Percentiles rank a stretch among this genome's conserved stretches.
phyloP scores from a whole-genome alignment of 1,140 invertebrate species.

The Drosophila lini region DNA sequence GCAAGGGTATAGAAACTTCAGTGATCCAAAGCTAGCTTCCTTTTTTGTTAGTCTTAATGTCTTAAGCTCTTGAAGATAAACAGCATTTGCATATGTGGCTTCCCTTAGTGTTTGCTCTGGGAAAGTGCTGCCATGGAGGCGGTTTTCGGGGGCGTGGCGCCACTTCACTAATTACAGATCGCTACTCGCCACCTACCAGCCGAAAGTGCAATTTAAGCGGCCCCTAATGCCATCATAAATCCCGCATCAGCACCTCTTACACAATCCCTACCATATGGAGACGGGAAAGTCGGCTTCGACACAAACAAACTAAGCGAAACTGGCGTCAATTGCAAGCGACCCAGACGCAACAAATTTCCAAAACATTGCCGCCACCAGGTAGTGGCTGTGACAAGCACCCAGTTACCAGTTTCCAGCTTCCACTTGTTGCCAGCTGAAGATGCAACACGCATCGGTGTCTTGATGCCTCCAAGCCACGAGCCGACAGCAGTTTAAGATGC shows the following conservation, averaged over 20 bases:
- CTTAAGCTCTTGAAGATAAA: neutral
- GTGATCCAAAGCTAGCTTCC: too few relatives aligned
- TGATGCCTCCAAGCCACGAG: neutral
- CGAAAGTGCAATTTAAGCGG: slow-evolving; percentile 33
- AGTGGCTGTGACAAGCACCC: slow-evolving; percentile 1
- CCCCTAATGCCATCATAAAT: slow-evolving; percentile 29
- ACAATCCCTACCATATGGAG: neutral
- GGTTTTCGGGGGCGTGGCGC: slow-evolving; percentile 11
- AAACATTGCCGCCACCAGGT: neutral
- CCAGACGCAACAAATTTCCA: slow-evolving; percentile 14
- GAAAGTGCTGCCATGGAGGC: neutral
- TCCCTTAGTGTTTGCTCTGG: neutral
- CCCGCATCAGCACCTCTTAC: slow-evolving; percentile 36
- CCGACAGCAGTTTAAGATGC: slow-evolving; percentile 9
- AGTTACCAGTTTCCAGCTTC: slow-evolving; percentile 18
- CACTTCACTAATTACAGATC: slow-evolving; percentile 39
- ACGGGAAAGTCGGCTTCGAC: slow-evolving; percentile 3
- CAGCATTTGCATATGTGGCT: slow-evolving; percentile 6
- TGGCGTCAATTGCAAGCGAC: slow-evolving; percentile 35
- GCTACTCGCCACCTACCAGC: neutral
- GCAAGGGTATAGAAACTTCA: too few relatives aligned
- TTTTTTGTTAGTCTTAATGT: neutral
- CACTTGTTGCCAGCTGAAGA: slow-evolving; percentile 19
- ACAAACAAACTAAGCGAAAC: slow-evolving; percentile 26
- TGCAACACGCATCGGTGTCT: slow-evolving; percentile 26